Percentiles rank a stretch among this genome's conserved stretches.
These are phyloP conservation scores for Melolontha melolontha DNA, from an alignment of 2,888 invertebrate genomes.

Conservation along the genomic window DNA sequence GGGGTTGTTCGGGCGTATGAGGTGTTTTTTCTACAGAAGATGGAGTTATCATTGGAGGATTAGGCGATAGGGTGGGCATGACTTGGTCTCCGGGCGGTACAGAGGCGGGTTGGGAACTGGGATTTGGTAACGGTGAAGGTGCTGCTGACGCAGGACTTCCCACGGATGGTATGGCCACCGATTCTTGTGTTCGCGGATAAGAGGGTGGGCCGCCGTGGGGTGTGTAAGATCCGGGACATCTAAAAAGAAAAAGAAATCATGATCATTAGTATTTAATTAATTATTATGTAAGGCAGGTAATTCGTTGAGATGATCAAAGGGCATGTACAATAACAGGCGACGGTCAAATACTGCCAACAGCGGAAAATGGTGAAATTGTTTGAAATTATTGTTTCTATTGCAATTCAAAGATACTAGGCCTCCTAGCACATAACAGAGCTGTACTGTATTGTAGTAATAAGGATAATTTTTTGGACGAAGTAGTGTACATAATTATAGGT, in stretches of 20 bases:
- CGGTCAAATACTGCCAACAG: no score
- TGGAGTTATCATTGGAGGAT: slow-evolving; percentile 67
- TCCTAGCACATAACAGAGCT: no score
- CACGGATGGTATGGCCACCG: slow-evolving; percentile 70
- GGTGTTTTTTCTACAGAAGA: slow-evolving; percentile 57
- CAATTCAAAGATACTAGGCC: no score
- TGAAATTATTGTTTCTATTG: no score
- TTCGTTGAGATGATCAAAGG: neutral
- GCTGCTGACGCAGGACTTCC: slow-evolving; percentile 64
- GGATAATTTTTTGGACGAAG: no score
- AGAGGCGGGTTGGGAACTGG: slow-evolving; percentile 78
- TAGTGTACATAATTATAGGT: no score
- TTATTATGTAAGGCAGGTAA: neutral
- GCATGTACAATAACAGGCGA: neutral
- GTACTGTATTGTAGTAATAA: no score
- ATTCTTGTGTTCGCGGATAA: slow-evolving; percentile 72
- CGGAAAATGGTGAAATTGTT: no score
- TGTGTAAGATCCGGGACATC: slow-evolving; percentile 66
- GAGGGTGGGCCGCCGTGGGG: slow-evolving; percentile 76
- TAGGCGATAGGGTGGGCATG: slow-evolving; percentile 81
- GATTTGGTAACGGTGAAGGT: slow-evolving; percentile 79
- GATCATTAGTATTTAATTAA: neutral
- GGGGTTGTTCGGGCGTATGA: slow-evolving; percentile 51
- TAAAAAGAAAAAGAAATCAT: slow-evolving; percentile 50
- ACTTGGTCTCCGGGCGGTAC: slow-evolving; percentile 75